Percentiles rank a stretch among this genome's conserved stretches.
These are phyloP conservation scores for Tyrannus savana DNA, from an alignment of 2,113 vertebrate species.

Conservation along the genomic window DNA sequence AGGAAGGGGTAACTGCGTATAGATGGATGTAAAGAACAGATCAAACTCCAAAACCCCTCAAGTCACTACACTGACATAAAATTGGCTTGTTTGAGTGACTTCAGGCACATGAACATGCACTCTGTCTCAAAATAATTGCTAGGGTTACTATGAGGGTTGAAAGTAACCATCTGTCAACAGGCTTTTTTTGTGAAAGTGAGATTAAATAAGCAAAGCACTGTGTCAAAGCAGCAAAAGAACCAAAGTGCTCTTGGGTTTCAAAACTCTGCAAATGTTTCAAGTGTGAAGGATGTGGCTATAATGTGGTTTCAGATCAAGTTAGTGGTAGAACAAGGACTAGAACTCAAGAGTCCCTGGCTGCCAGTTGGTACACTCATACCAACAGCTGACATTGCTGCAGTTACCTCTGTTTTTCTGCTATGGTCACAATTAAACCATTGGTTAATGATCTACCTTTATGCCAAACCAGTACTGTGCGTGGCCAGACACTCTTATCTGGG, in stretches of 20 bases:
- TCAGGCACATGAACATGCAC: background rate
- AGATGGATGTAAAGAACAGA: background rate
- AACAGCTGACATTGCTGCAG: background rate
- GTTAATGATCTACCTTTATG: slow-evolving; percentile 23
- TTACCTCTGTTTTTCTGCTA: background rate
- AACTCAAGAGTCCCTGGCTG: background rate
- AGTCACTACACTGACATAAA: background rate
- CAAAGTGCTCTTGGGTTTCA: background rate
- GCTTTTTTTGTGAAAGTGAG: background rate
- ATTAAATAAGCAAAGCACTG: background rate
- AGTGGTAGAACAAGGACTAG: background rate
- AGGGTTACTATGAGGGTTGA: background rate
- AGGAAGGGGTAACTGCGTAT: background rate
- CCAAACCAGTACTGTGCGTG: background rate
- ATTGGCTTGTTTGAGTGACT: background rate
- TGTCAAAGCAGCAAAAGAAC: background rate
- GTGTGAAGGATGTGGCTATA: background rate
- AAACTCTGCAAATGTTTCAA: background rate
- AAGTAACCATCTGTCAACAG: background rate
- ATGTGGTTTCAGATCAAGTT: background rate
- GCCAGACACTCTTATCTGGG: background rate
- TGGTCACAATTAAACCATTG: background rate
- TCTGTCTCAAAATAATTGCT: background rate
- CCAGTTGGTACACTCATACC: background rate
- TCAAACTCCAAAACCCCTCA: background rate